A percentile compares a stretch with the other conserved stretches of the same genome.
Evolutionary conservation across 2,797 vertebrate species (phyloP).

Genomic region (Serranus cabrilla): DNA sequence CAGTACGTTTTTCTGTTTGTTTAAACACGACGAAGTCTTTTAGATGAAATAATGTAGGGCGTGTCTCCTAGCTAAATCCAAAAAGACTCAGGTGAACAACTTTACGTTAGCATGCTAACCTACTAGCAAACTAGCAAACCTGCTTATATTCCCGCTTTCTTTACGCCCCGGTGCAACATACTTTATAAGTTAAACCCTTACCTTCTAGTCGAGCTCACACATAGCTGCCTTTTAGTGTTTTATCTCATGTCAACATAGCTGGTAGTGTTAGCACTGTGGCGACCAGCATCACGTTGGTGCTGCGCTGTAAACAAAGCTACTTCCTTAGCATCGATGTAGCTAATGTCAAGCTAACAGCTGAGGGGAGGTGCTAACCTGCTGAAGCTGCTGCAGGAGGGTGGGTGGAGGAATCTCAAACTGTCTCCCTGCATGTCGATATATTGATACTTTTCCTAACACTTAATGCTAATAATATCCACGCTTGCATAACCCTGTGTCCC

Average conservation of each 20-base stretch:
- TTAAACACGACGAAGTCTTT: background rate
- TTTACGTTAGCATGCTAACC: conserved; percentile 53
- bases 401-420: background rate
- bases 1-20: fast-evolving
- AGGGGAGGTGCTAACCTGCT: conserved; percentile 8
- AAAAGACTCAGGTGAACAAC: background rate
- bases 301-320: conserved; percentile 48
- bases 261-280: background rate
- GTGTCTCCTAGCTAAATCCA: background rate
- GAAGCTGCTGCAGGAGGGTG: background rate
- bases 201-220: conserved; percentile 26
- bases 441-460: background rate
- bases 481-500: background rate
- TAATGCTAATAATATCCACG: background rate
- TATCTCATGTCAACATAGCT: conserved; percentile 42
- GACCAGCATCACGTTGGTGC: conserved; percentile 10
- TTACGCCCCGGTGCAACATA: background rate
- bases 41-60: fast-evolving
- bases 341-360: conserved; percentile 40
- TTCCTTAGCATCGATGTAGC: conserved; percentile 76
- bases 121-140: conserved; percentile 1
- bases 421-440: background rate
- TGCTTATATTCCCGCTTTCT: background rate
- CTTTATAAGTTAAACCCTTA: background rate
- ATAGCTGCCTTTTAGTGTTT: conserved; percentile 18